A percentile compares a stretch with the other conserved stretches of the same genome.
These are phyloP conservation scores for Tetragonula clypearis DNA, from an alignment of 1,140 invertebrate genomes.

Conservation along the genomic window DNA sequence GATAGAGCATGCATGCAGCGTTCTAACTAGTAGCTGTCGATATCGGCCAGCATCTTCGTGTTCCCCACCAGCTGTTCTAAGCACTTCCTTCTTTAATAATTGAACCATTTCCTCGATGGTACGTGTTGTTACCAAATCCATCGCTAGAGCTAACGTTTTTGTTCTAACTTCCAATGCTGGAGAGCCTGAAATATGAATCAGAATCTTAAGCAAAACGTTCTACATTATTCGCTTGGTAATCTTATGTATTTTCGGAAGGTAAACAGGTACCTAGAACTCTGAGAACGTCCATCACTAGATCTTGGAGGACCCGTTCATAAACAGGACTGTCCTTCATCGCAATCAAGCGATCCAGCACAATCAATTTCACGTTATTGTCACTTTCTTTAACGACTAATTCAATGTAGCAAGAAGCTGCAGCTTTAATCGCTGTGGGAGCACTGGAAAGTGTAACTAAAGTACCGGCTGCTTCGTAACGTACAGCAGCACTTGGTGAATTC, in stretches of 20 bases:
- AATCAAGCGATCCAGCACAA: conserved; percentile 97
- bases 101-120: conserved; percentile 98
- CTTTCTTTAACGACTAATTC: conserved; percentile 99
- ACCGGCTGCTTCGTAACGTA: conserved; percentile 99
- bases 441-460: conserved; percentile 99
- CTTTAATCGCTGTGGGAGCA: conserved; percentile 98
- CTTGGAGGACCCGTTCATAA: conserved; percentile 96
- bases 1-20: conserved; percentile 96
- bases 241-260: neutral
- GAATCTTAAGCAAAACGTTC: neutral
- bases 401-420: conserved; percentile 98
- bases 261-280: conserved; percentile 89
- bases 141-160: conserved; percentile 92
- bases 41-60: conserved; percentile 98
- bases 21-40: conserved; percentile 96
- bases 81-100: conserved; percentile 96
- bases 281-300: conserved; percentile 99
- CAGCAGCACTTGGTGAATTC: conserved; percentile 97
- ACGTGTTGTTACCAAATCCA: conserved; percentile 96
- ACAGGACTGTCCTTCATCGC: conserved; percentile 92
- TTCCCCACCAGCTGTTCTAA: conserved; percentile 95
- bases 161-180: conserved; percentile 97
- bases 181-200: conserved; percentile 75
- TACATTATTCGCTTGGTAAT: neutral
- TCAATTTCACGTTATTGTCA: conserved; percentile 99